Evolutionary conservation across 2,113 vertebrate genomes (phyloP), one percentile per base, ranked within the genome.

Genomic region (human (Homo sapiens)): DNA sequence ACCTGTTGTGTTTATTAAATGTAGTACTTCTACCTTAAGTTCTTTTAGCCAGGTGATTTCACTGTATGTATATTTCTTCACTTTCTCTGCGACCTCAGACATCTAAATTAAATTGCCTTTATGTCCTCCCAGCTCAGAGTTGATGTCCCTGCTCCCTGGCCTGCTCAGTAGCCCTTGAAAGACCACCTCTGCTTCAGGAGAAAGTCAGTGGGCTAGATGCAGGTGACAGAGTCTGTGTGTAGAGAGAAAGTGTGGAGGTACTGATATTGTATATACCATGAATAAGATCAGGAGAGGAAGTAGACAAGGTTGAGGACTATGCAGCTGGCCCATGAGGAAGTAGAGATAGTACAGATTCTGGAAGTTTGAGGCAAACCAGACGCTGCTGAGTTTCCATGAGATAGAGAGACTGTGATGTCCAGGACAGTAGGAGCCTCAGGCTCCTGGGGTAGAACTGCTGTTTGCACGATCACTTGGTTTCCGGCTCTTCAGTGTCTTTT

Each of bases 211-310:
- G 27, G 59, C 40, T 32, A 5, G 55, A 35, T 4, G 4, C 20
- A 0, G n/a, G 23, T 27, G 25, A 20, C 16, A 6, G 22, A 2
- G 2, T 2, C 20, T 3, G 2, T 32, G 45, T 45, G 11, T 0
- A 0, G 35, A 23, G 35, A 45, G 14, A 27, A 16, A 8, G 40
- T 3, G 0, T 57, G 17, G 0, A 2, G 7, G 25, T 3, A 1
- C 9, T 0, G 35, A 22, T 11, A 32, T 11, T 8, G 35, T 8
- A 5, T 8, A 23, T 6, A 5, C 35, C 0, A 0, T 17, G 68
- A 7, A 1, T 30, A 5, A 27, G 61, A 6, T 8, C 5, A 22
- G 59, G 48, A 68, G 43, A 79, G 83, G 73, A 92, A 55, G 48
- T 32, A 43, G 89, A 3, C 3, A 35, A 32, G 40, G n/a, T 38